phyloP scores from a whole-genome alignment of 2,113 vertebrate species.

The Serinus canaria region DNA sequence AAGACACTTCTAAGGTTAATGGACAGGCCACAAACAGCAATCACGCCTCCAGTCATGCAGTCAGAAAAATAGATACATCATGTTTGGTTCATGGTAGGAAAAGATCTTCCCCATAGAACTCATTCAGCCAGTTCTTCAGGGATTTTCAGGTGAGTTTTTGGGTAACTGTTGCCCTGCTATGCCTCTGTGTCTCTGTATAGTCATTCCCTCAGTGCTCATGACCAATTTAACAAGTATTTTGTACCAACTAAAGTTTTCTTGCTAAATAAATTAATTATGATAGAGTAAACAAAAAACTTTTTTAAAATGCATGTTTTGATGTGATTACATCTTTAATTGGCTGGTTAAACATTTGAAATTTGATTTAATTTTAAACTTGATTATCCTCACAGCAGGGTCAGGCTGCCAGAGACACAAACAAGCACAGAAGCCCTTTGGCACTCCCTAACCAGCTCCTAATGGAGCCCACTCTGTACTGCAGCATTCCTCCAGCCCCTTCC shows the following conservation, averaged over 20 bases:
- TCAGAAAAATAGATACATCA: background rate
- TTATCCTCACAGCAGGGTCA: conserved; percentile 60
- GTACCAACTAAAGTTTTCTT: conserved; percentile 51
- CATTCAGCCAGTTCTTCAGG: background rate
- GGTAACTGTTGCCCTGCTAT: background rate
- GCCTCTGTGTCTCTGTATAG: background rate
- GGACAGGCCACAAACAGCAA: conserved; percentile 11
- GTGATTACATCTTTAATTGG: conserved; percentile 70
- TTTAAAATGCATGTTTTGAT: conserved; percentile 64
- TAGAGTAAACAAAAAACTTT: conserved; percentile 65
- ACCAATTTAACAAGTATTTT: conserved; percentile 58
- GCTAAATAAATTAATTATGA: conserved; percentile 60
- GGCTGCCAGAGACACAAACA: conserved; percentile 19
- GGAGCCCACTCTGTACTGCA: background rate
- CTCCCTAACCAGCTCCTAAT: background rate
- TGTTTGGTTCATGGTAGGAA: background rate
- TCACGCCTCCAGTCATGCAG: background rate
- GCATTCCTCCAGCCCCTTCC: background rate
- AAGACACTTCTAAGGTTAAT: conserved; percentile 29
- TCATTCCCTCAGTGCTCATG: background rate
- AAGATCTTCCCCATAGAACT: background rate
- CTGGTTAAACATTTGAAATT: conserved; percentile 71
- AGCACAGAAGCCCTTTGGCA: background rate
- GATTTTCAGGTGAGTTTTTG: background rate
- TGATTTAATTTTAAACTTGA: conserved; percentile 72